Evolutionary conservation across 2,888 invertebrate genomes (phyloP).

Genomic region (Epinotia ramella): DNA sequence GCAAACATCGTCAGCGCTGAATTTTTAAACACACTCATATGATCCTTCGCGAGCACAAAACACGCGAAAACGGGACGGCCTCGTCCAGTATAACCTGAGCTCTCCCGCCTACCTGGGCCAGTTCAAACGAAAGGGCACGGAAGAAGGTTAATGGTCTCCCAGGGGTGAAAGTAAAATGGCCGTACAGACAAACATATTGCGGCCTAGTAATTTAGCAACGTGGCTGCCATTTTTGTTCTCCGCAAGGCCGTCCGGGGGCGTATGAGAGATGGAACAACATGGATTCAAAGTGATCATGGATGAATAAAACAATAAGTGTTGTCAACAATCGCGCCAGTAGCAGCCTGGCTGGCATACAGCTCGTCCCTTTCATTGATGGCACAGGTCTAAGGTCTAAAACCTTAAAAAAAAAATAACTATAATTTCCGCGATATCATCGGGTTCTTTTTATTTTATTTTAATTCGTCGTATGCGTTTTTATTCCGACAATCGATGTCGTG

Average conservation of each 20-base stretch:
- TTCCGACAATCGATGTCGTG: no score
- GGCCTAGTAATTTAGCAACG: conserved; percentile 70
- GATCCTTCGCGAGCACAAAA: conserved; percentile 54
- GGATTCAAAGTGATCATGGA: no score
- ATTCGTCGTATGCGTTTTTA: no score
- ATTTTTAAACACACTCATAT: not conserved
- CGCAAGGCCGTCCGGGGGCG: conserved; percentile 5
- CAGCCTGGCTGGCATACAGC: no score
- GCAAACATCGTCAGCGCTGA: not conserved
- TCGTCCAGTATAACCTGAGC: conserved; percentile 55
- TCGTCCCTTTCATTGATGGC: no score
- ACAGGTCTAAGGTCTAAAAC: no score
- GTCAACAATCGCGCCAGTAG: no score
- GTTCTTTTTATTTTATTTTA: no score
- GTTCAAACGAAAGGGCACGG: conserved; percentile 50
- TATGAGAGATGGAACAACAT: not conserved
- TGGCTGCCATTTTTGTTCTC: conserved; percentile 56
- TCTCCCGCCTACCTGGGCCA: conserved; percentile 52
- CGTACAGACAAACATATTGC: conserved; percentile 63
- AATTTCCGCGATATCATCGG: no score
- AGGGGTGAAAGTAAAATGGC: conserved; percentile 59
- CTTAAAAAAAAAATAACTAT: no score
- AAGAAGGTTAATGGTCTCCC: conserved; percentile 68
- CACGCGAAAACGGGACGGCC: conserved; percentile 67
- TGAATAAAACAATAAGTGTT: no score